phyloP scores from a whole-genome alignment of 2,797 vertebrate genomes.

The Iguana delicatissima region DNA sequence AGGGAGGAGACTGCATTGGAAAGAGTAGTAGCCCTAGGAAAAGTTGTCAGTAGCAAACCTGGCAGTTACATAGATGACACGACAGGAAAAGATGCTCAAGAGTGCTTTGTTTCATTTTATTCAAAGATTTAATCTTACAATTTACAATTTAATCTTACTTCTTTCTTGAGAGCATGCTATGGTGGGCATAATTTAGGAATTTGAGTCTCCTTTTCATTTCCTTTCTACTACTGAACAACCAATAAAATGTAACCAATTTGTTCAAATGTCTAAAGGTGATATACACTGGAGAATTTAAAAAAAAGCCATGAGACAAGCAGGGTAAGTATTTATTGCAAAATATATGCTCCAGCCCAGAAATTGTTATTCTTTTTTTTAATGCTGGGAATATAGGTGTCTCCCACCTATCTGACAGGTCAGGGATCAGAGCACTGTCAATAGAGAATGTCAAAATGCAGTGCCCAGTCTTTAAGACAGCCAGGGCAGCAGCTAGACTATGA shows the following conservation, averaged over 20 bases:
- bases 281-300: not conserved
- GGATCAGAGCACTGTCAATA: too few species aligned
- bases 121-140: not conserved
- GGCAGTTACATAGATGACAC: slow-evolving; percentile 46
- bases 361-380: too few species aligned
- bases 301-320: not conserved
- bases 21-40: slow-evolving; percentile 93
- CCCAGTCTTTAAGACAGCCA: too few species aligned
- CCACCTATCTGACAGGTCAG: too few species aligned
- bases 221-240: too few species aligned
- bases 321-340: not conserved
- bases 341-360: not conserved
- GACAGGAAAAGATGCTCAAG: slow-evolving; percentile 38
- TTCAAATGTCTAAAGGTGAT: not conserved
- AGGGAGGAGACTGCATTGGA: slow-evolving; percentile 97
- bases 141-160: too few species aligned
- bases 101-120: slow-evolving; percentile 33
- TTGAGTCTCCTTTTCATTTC: not conserved
- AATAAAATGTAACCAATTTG: not conserved
- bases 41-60: slow-evolving; percentile 63
- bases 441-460: too few species aligned
- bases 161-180: not conserved
- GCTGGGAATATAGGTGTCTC: too few species aligned
- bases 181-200: too few species aligned
- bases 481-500: too few species aligned